Conservation (phyloP, 2,888 invertebrate species). For the Lycaena phlaeas region DNA sequence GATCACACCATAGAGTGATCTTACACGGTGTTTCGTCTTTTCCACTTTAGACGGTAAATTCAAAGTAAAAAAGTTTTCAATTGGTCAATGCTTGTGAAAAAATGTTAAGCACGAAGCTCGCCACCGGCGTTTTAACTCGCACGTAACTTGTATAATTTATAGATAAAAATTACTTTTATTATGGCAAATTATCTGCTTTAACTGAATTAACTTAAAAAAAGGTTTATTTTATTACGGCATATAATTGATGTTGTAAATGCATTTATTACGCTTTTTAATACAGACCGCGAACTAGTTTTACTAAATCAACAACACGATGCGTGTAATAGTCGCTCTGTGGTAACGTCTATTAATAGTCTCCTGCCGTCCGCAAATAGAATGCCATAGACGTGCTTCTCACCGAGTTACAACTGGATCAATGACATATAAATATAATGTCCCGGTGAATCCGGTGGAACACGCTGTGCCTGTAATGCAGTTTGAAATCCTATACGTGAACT, state of each 20-base stretch:
- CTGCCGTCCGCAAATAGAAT: conserved; percentile 9
- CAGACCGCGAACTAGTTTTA: background rate
- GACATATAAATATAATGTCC: conserved; percentile 11
- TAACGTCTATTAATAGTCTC: conserved; percentile 6
- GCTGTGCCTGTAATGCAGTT: background rate
- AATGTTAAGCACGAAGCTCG: no score
- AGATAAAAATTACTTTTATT: background rate
- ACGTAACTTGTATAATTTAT: background rate
- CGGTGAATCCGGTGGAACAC: conserved; percentile 4
- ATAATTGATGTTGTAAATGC: conserved; percentile 2
- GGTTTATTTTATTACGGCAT: background rate
- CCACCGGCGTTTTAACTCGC: background rate
- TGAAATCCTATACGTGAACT: conserved; percentile 6
- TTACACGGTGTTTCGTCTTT: no score
- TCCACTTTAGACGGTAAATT: no score
- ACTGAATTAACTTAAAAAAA: conserved; percentile 1
- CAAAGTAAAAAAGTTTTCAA: no score
- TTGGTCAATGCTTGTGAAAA: no score
- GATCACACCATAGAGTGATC: no score
- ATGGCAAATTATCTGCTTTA: conserved; percentile 3
- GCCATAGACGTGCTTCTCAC: conserved; percentile 9
- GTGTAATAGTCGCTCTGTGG: conserved; percentile 1
- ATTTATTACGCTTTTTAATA: background rate
- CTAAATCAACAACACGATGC: background rate
- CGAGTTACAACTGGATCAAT: conserved; percentile 10